These are phyloP conservation scores for Kryptopterus vitreolus DNA, from an alignment of 2,797 vertebrate genomes.

Conservation along the genomic window DNA sequence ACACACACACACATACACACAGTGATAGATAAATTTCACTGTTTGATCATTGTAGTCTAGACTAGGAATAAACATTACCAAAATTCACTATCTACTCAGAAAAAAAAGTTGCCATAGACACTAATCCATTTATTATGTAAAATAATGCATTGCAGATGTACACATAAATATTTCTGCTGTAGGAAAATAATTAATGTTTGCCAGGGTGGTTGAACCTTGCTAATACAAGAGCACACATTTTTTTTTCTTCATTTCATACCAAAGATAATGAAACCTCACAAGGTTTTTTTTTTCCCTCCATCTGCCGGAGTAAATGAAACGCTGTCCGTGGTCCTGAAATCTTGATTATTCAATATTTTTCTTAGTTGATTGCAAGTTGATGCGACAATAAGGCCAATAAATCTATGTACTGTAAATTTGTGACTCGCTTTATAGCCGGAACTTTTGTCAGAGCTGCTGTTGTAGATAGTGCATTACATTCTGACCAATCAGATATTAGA, in stretches of 20 bases:
- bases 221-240: not conserved
- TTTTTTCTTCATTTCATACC: not conserved
- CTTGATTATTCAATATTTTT: not conserved
- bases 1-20: not conserved
- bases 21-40: conserved; percentile 1
- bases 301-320: not conserved
- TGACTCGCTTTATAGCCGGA: not conserved
- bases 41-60: not conserved
- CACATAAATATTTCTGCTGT: not conserved
- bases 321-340: not conserved
- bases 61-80: not conserved
- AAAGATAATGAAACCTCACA: not conserved
- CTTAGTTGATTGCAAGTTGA: not conserved
- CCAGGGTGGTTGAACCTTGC: not conserved
- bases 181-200: not conserved
- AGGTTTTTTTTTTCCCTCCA: not conserved
- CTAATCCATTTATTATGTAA: not conserved
- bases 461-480: not conserved
- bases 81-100: not conserved
- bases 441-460: not conserved
- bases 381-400: not conserved
- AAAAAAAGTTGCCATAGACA: not conserved
- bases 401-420: not conserved
- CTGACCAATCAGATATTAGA: not conserved
- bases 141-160: not conserved